phyloP scores from a whole-genome alignment of 2,888 invertebrate genomes.

The Criorhina ranunculi region DNA sequence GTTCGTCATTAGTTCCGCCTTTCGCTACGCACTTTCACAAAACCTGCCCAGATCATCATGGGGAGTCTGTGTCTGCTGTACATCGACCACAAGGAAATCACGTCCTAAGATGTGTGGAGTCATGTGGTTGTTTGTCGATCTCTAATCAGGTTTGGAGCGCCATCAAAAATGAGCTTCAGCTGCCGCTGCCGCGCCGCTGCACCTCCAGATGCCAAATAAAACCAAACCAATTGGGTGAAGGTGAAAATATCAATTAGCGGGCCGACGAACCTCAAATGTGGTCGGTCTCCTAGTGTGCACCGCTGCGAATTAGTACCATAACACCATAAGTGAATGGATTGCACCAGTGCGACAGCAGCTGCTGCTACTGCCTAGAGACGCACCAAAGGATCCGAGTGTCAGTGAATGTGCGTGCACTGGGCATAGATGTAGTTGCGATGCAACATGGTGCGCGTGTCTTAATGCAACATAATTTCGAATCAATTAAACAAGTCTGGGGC shows the following conservation, averaged over 20 bases:
- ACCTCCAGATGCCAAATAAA: slow-evolving; percentile 57
- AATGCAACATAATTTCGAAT: slow-evolving; percentile 72
- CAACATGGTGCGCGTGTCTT: slow-evolving; percentile 51
- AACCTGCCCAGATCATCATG: slow-evolving; percentile 68
- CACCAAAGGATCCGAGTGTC: slow-evolving; percentile 15
- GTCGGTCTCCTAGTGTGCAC: slow-evolving; percentile 39
- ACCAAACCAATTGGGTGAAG: slow-evolving; percentile 73
- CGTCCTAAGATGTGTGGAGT: slow-evolving; percentile 47
- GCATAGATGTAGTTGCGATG: slow-evolving; percentile 1
- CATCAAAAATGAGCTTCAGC: slow-evolving; percentile 54
- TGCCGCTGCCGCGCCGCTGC: slow-evolving; percentile 8
- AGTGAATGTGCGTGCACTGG: slow-evolving; percentile 33
- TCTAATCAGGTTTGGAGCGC: slow-evolving; percentile 73
- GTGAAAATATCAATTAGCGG: slow-evolving; percentile 75
- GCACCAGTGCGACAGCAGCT: slow-evolving; percentile 38
- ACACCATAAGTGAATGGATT: slow-evolving; percentile 42
- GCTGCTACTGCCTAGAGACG: background rate
- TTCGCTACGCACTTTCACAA: slow-evolving; percentile 76
- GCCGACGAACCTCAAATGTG: slow-evolving; percentile 58
- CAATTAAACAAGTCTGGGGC: slow-evolving; percentile 58
- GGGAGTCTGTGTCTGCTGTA: slow-evolving; percentile 41
- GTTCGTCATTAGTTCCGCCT: slow-evolving; percentile 75
- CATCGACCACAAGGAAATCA: slow-evolving; percentile 67
- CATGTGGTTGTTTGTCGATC: slow-evolving; percentile 53
- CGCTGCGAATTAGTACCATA: slow-evolving; percentile 69